Evolutionary conservation across 1,140 invertebrate species (phyloP), one percentile per base, ranked within the genome.

Genomic region (Pseudomyrmex pallidus): DNA sequence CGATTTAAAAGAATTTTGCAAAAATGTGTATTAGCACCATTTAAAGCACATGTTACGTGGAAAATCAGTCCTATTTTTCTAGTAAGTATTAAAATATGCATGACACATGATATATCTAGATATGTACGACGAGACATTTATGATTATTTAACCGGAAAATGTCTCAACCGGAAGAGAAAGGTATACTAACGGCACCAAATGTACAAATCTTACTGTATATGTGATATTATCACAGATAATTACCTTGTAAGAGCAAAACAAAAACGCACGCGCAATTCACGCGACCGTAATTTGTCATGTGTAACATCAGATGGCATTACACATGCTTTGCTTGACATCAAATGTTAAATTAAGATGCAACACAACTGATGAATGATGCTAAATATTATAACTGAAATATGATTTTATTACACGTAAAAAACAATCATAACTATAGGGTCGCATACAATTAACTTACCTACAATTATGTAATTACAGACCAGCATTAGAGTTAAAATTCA

Each of bases 1-100:
- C 80, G 86, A 10, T 74, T 90, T 57, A 90, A 88, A 83, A 68
- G 88, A 63, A 56, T 88, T 61, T 54, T 91, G 50, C 89, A 88
- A 62, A 90, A 90, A 93, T 92, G 88, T 78, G 85, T 88, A 12
- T 74, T 83, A 61, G 82, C 80, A n/a, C 62, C 84, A 10, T 88
- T 89, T 74, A 82, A 85, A 44, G 25, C 66, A 8, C 76, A 59
- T 50, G 68, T 82, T 74, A 76, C 89, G 57, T 82, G 82, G 48
- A 74, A 76, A 54, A 68, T 77, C 54, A 63, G 72, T 74, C 67
- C 80, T 52, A 9, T 63, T n/a, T 78, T 64, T 2, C 17, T 64
- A 63, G 78, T 87, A 44, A 87, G 86, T 87, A 83, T 46, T 46
- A 64, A 12, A n/a, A 13, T 9, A 20, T 1, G 9, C 20, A 15